Percentiles rank a stretch among this genome's conserved stretches.
Conservation (phyloP, 1,140 invertebrate genomes). For the Hyles vespertilio region DNA sequence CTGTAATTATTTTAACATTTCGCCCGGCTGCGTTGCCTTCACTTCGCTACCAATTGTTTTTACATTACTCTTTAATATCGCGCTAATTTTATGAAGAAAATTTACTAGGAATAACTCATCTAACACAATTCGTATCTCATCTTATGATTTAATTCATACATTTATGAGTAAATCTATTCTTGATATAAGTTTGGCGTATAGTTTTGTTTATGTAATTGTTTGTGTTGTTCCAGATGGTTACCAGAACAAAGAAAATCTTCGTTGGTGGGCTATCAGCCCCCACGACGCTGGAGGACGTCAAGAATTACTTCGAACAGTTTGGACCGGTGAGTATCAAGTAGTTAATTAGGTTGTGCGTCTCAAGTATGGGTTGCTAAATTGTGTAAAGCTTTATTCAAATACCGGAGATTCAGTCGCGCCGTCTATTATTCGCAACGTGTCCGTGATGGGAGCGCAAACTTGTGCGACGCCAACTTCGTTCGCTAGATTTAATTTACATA, state of each 20-base stretch:
- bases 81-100: neutral
- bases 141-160: neutral
- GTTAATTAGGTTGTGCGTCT: slow-evolving; percentile 10
- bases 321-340: slow-evolving; percentile 92
- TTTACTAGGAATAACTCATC: neutral
- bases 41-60: slow-evolving; percentile 38
- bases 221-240: slow-evolving; percentile 93
- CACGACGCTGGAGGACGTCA: slow-evolving; percentile 99
- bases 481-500: slow-evolving; percentile 42
- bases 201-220: slow-evolving; percentile 28
- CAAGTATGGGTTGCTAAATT: slow-evolving; percentile 1
- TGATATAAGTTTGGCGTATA: too few species aligned
- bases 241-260: slow-evolving; percentile 99
- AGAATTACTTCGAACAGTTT: slow-evolving; percentile 99
- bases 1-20: slow-evolving; percentile 64
- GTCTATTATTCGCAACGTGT: slow-evolving; percentile 25
- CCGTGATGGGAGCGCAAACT: slow-evolving; percentile 29
- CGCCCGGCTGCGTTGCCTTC: slow-evolving; percentile 26
- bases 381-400: too few species aligned
- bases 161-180: neutral
- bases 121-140: neutral
- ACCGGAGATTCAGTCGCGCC: slow-evolving; percentile 2
- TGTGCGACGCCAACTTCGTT: slow-evolving; percentile 34
- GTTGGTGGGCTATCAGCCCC: slow-evolving; percentile 99
- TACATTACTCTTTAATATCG: slow-evolving; percentile 23